Base-by-base conservation (phyloP, 2,888 invertebrate species). In the Alcis repandata region DNA sequence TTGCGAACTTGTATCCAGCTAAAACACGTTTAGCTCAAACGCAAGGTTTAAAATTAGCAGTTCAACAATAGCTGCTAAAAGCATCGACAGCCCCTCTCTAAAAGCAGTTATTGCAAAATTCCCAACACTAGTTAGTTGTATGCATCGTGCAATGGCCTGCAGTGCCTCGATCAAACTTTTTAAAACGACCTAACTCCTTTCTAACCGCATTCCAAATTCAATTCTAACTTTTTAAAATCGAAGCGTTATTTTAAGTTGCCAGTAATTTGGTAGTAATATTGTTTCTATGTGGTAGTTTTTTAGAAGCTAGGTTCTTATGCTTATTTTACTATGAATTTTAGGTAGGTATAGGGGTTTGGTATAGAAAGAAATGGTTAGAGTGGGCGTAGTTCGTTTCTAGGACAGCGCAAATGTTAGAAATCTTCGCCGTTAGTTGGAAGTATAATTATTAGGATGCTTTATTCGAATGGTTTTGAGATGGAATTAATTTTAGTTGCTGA, bases 61-160 rank as follows among this genome's bases (percentile, higher is more conserved):
- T 49, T 19, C 22, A 15, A 49, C 38, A 64, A 68, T 22, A 49
- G n/a, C 19, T 46, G 20, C 17, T 48, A 59, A 56, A 63, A 68
- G 69, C 51, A 60, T 48, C 45, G 57, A 68, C 66, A 57, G 59
- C 72, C 71, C 73, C 71, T 74, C 68, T 76, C 74, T 77, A 76
- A 64, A 66, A 72, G 69, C 71, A 71, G 68, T 75, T 72, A 71
- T 70, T 72, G 52, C 20, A 62, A 68, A 61, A 57, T 67, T 79
- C 84, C 78, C 92, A 88, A 80, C 93, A 86, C 93, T 92, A 91
- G 83, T 90, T 90, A 92, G 91, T 92, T 92, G 92, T 92, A 92
- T 92, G 93, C 93, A 90, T 88, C 93, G 93, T 91, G 92, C 93
- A 92, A 88, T 92, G 93, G 93, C 93, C 93, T 92, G 92, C 87